Percentiles rank a stretch among this genome's conserved stretches.
phyloP scores from a whole-genome alignment of 2,888 invertebrate species.

The Pristionchus japonicus region DNA sequence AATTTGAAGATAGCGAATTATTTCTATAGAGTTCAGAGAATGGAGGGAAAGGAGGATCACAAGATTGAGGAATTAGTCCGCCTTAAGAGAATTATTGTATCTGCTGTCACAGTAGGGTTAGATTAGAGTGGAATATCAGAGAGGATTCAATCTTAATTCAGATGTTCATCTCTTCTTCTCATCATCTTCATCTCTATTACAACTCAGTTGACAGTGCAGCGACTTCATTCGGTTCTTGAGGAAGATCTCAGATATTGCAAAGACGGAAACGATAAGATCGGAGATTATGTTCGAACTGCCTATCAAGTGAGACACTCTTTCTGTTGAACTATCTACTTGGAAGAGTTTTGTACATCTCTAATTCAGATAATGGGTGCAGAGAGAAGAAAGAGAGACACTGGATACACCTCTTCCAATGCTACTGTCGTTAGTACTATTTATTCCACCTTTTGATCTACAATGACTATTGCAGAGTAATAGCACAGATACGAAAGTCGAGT shows the following conservation, averaged over 20 bases:
- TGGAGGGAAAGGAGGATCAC: neutral
- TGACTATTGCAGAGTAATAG: neutral
- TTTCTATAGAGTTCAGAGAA: neutral
- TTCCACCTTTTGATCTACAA: neutral
- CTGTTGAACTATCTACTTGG: neutral
- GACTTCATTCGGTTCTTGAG: neutral
- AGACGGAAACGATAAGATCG: neutral
- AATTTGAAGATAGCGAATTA: neutral
- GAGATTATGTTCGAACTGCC: neutral
- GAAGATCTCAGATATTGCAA: constrained; percentile 27
- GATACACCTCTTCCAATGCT: neutral
- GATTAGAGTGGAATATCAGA: neutral
- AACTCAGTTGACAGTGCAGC: constrained; percentile 1
- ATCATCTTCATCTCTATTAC: neutral
- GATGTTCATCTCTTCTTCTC: neutral
- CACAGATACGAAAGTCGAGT: neutral
- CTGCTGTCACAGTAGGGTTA: neutral
- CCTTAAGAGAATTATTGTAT: neutral
- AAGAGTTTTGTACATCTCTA: neutral
- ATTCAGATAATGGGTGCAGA: neutral
- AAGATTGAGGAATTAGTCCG: neutral
- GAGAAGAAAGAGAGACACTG: constrained; percentile 1
- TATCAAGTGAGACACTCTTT: neutral
- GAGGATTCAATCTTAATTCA: neutral
- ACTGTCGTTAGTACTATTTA: neutral